phyloP scores from a whole-genome alignment of 35 echinoderm and acorn worm genomes.

The Anneissia japonica region DNA sequence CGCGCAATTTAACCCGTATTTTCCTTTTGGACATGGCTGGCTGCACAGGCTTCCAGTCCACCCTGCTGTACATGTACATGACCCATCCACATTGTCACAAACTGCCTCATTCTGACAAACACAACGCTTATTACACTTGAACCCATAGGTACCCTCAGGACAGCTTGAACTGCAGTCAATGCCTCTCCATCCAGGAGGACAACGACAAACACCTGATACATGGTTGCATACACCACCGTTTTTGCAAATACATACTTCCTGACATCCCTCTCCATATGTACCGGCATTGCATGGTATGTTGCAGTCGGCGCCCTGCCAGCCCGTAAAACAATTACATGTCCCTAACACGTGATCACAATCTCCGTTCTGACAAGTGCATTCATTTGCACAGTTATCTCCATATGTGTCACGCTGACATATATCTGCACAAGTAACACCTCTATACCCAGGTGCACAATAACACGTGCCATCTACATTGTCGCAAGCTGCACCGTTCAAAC shows the following conservation, averaged over 20 bases:
- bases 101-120: conserved; percentile 49
- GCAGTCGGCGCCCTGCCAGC: conserved; percentile 65
- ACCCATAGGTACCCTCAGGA: conserved; percentile 43
- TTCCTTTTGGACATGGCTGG: conserved; percentile 40
- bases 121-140: conserved; percentile 44
- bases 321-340: conserved; percentile 35
- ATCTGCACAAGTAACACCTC: conserved; percentile 46
- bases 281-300: conserved; percentile 37
- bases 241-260: conserved; percentile 46
- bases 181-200: conserved; percentile 60
- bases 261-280: conserved; percentile 27
- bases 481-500: conserved; percentile 46
- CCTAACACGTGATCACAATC: conserved; percentile 72
- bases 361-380: conserved; percentile 52
- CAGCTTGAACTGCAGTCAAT: neutral
- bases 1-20: conserved; percentile 56
- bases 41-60: conserved; percentile 45
- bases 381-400: conserved; percentile 41
- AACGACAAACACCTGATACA: conserved; percentile 33
- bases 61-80: conserved; percentile 48
- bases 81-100: conserved; percentile 43
- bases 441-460: conserved; percentile 59
- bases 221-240: conserved; percentile 1
- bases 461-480: conserved; percentile 52
- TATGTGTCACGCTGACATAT: conserved; percentile 50